Percentiles rank a stretch among this genome's conserved stretches.
Evolutionary conservation across 2,888 invertebrate species (phyloP).

Genomic region (Hypsopygia costalis): DNA sequence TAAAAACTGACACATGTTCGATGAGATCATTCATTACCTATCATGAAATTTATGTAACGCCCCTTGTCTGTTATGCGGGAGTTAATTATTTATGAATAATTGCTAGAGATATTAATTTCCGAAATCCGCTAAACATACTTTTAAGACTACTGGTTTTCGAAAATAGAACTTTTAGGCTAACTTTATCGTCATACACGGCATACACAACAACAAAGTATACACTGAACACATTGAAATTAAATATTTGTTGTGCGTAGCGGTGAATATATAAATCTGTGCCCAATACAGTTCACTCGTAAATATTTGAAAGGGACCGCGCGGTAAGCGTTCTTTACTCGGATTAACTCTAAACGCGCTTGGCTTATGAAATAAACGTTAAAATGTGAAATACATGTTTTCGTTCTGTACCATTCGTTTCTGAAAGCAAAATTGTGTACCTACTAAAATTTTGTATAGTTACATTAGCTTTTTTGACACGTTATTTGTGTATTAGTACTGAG

Average conservation of each 20-base stretch:
- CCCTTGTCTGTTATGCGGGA: too few relatives aligned
- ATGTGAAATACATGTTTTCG: constrained; percentile 1
- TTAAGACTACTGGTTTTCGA: too few relatives aligned
- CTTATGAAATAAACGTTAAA: constrained; percentile 5
- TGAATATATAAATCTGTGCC: constrained; percentile 1
- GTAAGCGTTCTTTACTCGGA: constrained; percentile 19
- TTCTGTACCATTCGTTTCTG: constrained; percentile 9
- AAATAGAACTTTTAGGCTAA: too few relatives aligned
- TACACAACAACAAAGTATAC: too few relatives aligned
- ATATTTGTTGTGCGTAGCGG: background rate
- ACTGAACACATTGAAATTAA: background rate
- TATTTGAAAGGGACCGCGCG: constrained; percentile 17
- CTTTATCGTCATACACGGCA: too few relatives aligned
- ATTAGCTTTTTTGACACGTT: background rate
- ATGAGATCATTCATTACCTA: too few relatives aligned
- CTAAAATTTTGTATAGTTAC: background rate
- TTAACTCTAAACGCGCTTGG: constrained; percentile 6
- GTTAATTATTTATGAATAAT: too few relatives aligned
- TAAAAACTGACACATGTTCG: too few relatives aligned
- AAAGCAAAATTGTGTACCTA: background rate
- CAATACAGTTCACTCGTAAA: constrained; percentile 17
- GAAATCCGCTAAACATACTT: too few relatives aligned
- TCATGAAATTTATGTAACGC: too few relatives aligned
- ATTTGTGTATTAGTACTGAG: too few relatives aligned
- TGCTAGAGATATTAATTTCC: too few relatives aligned